Conservation (phyloP, 92 coral and sea anemone species). For the Phenganax marumi region DNA sequence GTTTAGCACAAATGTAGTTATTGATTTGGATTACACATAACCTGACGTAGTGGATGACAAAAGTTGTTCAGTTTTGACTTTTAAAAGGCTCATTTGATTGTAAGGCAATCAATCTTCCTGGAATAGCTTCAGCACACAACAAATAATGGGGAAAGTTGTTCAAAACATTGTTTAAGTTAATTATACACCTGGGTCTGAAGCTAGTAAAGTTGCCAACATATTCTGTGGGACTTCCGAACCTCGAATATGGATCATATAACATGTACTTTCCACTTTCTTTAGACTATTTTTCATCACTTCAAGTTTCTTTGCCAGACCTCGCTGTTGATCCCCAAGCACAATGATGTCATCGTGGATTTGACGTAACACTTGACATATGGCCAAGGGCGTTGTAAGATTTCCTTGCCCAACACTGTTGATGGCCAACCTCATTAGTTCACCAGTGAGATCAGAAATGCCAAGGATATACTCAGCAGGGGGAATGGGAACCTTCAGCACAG, state of each 20-base stretch:
- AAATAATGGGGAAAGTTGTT: no score
- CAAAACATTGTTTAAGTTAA: neutral
- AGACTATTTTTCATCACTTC: constrained; percentile 74
- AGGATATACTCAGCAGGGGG: constrained; percentile 79
- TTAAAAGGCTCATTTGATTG: no score
- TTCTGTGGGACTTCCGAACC: constrained; percentile 89
- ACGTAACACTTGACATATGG: constrained; percentile 73
- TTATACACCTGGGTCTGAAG: constrained; percentile 1
- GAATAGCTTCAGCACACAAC: no score
- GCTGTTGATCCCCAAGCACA: constrained; percentile 63
- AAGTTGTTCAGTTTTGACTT: no score
- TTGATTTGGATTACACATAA: no score
- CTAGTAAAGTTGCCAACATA: constrained; percentile 57
- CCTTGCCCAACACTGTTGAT: constrained; percentile 90
- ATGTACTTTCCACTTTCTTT: constrained; percentile 80
- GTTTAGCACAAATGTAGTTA: no score
- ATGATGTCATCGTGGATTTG: constrained; percentile 69
- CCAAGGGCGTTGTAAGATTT: constrained; percentile 67
- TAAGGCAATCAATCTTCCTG: no score
- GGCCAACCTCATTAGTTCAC: constrained; percentile 90
- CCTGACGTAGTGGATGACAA: no score
- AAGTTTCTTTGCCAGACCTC: constrained; percentile 70
- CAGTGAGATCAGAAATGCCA: constrained; percentile 95
- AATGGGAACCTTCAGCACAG: constrained; percentile 43
- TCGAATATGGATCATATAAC: constrained; percentile 84